Percentiles rank a stretch among this genome's conserved stretches.
These are phyloP conservation scores for Rhabdophis nuchalis DNA, from an alignment of 2,797 vertebrate genomes.

Conservation along the genomic window DNA sequence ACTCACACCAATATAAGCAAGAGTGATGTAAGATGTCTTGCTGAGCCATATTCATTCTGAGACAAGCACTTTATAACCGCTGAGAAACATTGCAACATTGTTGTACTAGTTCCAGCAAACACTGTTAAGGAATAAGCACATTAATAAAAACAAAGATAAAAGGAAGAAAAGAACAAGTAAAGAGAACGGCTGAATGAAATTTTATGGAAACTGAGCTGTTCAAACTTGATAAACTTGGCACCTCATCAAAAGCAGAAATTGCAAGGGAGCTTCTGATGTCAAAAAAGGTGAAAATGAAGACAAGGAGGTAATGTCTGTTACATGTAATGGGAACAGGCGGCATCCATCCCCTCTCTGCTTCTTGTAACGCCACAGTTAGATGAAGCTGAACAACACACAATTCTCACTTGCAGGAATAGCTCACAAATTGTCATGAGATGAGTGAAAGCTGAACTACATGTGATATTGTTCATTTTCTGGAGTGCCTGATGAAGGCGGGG, in stretches of 20 bases:
- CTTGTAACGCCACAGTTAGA: not conserved
- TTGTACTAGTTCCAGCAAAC: constrained; percentile 26
- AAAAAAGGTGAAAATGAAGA: constrained; percentile 34
- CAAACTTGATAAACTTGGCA: constrained; percentile 41
- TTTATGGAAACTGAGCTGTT: constrained; percentile 39
- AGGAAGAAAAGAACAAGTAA: constrained; percentile 32
- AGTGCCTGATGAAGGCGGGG: not conserved
- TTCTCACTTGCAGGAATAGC: not conserved
- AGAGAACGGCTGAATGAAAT: constrained; percentile 49
- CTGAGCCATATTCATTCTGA: not conserved
- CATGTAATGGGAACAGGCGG: not conserved
- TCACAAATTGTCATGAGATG: not conserved
- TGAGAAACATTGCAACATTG: not conserved
- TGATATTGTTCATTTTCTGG: not conserved
- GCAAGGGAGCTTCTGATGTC: constrained; percentile 39
- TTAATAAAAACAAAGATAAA: constrained; percentile 52
- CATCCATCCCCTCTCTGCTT: not conserved
- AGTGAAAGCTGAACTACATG: not conserved
- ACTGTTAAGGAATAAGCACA: constrained; percentile 30
- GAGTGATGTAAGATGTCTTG: not conserved
- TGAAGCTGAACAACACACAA: not conserved
- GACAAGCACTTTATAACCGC: not conserved
- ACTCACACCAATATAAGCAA: not conserved
- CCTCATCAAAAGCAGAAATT: constrained; percentile 36
- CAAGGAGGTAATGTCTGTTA: not conserved